Evolutionary conservation across 2,888 invertebrate species (phyloP).

Genomic region (Ctenicera cuprea): DNA sequence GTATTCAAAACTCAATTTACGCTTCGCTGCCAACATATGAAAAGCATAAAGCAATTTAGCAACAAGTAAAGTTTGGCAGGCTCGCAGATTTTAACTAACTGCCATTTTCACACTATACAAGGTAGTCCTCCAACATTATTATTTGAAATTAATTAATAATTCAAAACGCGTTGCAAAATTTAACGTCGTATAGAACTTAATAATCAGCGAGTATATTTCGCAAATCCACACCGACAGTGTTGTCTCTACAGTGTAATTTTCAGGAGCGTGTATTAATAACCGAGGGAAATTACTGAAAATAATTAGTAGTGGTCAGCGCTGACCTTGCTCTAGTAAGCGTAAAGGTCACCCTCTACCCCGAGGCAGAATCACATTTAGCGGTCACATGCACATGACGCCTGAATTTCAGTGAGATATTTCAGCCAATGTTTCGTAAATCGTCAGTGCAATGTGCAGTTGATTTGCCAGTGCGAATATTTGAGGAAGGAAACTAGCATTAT

Average conservation of each 20-base stretch:
- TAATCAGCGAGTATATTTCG: no score
- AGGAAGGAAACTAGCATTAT: constrained; percentile 18
- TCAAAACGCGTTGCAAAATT: neutral
- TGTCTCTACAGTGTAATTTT: neutral
- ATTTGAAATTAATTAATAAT: constrained; percentile 5
- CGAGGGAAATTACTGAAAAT: constrained; percentile 21
- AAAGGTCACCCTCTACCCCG: constrained; percentile 19
- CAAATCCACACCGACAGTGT: no score
- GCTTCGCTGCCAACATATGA: no score
- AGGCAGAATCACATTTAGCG: constrained; percentile 4
- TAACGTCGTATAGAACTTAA: neutral
- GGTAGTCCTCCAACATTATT: neutral
- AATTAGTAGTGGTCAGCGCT: constrained; percentile 21
- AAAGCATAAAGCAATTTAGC: no score
- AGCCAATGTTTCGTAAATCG: constrained; percentile 13
- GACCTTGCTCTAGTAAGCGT: constrained; percentile 5
- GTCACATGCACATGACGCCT: constrained; percentile 20
- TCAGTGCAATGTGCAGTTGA: constrained; percentile 18
- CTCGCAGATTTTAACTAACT: no score
- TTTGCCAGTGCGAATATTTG: constrained; percentile 3
- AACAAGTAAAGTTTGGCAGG: no score
- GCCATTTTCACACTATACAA: no score
- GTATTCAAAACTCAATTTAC: no score
- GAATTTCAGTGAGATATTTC: neutral
- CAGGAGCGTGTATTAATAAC: neutral